Evolutionary conservation across 1,140 invertebrate genomes (phyloP), one percentile per base, ranked within the genome.

Genomic region (Drosophila cardini): DNA sequence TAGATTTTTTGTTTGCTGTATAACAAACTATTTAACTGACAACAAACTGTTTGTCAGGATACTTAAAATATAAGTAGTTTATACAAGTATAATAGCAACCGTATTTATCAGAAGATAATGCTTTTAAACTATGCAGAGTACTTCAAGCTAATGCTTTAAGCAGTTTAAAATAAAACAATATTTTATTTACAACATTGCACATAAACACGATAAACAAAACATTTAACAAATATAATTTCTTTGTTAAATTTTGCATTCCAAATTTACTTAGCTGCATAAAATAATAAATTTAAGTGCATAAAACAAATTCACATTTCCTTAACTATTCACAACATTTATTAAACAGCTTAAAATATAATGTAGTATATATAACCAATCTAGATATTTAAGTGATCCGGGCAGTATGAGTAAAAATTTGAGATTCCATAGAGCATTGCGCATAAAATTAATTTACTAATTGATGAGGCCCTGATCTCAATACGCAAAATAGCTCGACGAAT

Each of bases 371-470:
- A 57, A 7, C 32, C 26, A 45, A 50, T 4, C 26, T 34, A 67
- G 64, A 53, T 45, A 32, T 21, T 45, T 45, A 50, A 32, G 11
- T 50, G 64, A 62, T 70, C 53, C 13, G 42, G 42, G 42, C 60
- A 53, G 43, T 18, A 18, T 10, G 46, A 48, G 55, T 55, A 60
- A 63, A 64, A 84, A 70, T 62, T 75, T 71, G 71, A 53, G 70
- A 72, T 86, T 86, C 82, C 83, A 82, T 78, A 72, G 74, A 84
- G 76, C 80, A 58, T 58, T 76, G 85, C 72, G 84, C 84, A 91
- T 90, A 90, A 90, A 90, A 91, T 91, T 91, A 91, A 91, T 91
- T 89, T 90, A 91, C 90, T 91, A 91, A 91, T 91, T 91, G 90
- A 91, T 91, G 90, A 87, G 90, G 86, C 90, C 90, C 90, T 91